Evolutionary conservation across 1,140 invertebrate genomes (phyloP), one percentile per base, ranked within the genome.

Genomic region (Thaumatotibia leucotreta): DNA sequence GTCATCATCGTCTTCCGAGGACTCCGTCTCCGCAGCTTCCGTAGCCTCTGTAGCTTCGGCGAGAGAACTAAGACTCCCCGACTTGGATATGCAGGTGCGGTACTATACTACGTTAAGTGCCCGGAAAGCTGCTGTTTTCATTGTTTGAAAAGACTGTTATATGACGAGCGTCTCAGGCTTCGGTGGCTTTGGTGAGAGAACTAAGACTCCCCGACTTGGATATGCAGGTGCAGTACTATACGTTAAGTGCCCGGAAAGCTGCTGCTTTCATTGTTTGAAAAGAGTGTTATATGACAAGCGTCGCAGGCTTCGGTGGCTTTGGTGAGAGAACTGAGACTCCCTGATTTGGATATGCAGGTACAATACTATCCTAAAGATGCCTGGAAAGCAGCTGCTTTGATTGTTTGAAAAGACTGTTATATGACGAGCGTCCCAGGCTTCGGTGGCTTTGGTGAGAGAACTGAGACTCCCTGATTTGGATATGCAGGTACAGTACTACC

Each of bases 401-500:
- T n/a, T n/a, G n/a, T n/a, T n/a, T n/a, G n/a, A n/a, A n/a, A n/a
- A n/a, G n/a, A n/a, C n/a, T n/a, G n/a, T n/a, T n/a, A n/a, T n/a
- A n/a, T n/a, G n/a, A n/a, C n/a, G n/a, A 45, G 82, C 86, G 1
- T 87, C 84, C 0, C 80, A 88, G 0, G 86, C 85, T 0, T 88
- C 84, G 0, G 82, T 88, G 2, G 86, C 88, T 0, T 89, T 85
- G 0, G 86, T 84, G 0, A 75, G 85, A 24, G 88, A 90, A 49
- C 68, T 90, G 1, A 62, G 88, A 10, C 66, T 84, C 1, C 50
- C 68, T 4, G 88, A 88, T 35, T 73, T 84, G 58, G 88, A 90
- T 10, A 76, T 89, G 80, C 88, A 86, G 84, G 86, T 90, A 35
- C n/a, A n/a, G n/a, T n/a, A n/a, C n/a, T n/a, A n/a, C n/a, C n/a